Percentiles rank a stretch among this genome's conserved stretches.
These are phyloP conservation scores for Brachionus paranguensis DNA, from an alignment of 1,140 invertebrate genomes.

Conservation along the genomic window DNA sequence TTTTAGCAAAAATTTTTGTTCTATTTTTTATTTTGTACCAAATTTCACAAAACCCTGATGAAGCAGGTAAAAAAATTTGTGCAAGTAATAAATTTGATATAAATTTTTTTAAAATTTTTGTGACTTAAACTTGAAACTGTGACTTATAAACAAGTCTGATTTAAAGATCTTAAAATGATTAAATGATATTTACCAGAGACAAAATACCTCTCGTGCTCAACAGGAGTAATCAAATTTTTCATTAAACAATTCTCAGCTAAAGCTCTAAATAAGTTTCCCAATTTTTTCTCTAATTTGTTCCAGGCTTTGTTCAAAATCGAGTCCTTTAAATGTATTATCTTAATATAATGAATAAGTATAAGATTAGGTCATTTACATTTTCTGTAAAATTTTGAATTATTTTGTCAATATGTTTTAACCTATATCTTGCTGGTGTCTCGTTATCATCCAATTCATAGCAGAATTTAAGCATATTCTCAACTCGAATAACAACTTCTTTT, in stretches of 20 bases:
- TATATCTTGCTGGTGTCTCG: conserved; percentile 1
- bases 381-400: conserved; percentile 4
- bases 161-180: neutral
- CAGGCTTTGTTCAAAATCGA: neutral
- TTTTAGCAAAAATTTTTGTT: too few species aligned
- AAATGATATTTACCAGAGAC: neutral
- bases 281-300: neutral
- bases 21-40: too few species aligned
- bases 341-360: too few species aligned
- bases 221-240: neutral
- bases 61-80: too few species aligned
- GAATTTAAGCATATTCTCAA: neutral
- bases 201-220: conserved; percentile 1
- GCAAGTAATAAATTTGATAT: too few species aligned
- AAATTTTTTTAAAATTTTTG: too few species aligned
- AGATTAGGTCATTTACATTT: neutral
- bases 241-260: conserved; percentile 16
- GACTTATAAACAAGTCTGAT: too few species aligned
- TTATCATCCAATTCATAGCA: conserved; percentile 36
- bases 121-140: too few species aligned
- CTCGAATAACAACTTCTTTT: neutral
- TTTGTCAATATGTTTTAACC: neutral
- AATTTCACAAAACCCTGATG: too few species aligned
- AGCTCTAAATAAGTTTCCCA: conserved; percentile 10
- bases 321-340: neutral